Conservation (phyloP, 2,113 vertebrate genomes). For the Scartelaos histophorus region DNA sequence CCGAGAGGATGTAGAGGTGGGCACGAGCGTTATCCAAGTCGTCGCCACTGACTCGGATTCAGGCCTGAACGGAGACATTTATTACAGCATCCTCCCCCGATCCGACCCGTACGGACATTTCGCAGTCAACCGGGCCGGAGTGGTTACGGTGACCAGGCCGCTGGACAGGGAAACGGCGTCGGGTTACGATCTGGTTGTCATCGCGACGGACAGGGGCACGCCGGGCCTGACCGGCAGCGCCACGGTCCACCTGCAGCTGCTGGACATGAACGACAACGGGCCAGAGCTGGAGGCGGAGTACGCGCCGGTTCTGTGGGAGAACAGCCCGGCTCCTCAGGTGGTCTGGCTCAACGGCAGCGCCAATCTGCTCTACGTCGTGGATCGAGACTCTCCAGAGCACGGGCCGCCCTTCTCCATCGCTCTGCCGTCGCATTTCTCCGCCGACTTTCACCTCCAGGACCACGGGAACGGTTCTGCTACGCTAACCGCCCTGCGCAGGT, state of each 20-base stretch:
- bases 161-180: constrained; percentile 80
- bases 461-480: constrained; percentile 84
- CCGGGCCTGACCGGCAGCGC: constrained; percentile 78
- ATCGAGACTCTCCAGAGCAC: constrained; percentile 80
- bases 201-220: constrained; percentile 82
- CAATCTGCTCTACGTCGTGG: constrained; percentile 77
- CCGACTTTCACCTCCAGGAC: constrained; percentile 85
- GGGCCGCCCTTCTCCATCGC: constrained; percentile 83
- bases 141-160: constrained; percentile 72
- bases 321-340: constrained; percentile 76
- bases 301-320: constrained; percentile 85
- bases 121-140: constrained; percentile 73
- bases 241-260: constrained; percentile 78
- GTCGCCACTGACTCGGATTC: constrained; percentile 82
- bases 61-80: constrained; percentile 78
- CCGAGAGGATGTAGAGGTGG: constrained; percentile 77
- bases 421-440: constrained; percentile 70
- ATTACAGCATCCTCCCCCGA: constrained; percentile 79
- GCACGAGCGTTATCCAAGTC: constrained; percentile 79
- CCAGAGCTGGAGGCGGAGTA: constrained; percentile 83
- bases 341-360: constrained; percentile 81
- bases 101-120: constrained; percentile 81
- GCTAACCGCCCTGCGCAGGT: constrained; percentile 82
- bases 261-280: constrained; percentile 87
- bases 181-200: constrained; percentile 78